Percentiles rank a stretch among this genome's conserved stretches.
phyloP scores from a whole-genome alignment of 2,797 vertebrate species.

The Pseudomugil gertrudae region DNA sequence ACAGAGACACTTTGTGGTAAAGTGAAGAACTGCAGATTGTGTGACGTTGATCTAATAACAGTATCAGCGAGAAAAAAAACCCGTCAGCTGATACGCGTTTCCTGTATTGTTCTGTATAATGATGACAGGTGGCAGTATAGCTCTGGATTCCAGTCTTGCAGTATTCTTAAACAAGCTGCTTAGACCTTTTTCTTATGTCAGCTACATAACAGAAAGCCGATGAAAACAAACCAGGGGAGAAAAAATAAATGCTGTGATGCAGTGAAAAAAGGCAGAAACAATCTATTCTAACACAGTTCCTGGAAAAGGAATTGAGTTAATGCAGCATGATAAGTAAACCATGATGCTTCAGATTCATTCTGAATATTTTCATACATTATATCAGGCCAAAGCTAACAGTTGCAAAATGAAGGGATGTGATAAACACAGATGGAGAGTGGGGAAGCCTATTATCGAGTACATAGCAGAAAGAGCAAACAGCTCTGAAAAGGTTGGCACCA shows the following conservation, averaged over 20 bases:
- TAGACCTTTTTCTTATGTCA: slow-evolving; percentile 1
- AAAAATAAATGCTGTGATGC: background rate
- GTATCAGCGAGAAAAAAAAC: background rate
- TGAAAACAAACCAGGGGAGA: background rate
- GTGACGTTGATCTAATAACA: background rate
- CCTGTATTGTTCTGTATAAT: slow-evolving; percentile 12
- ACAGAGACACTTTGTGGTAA: slow-evolving; percentile 76
- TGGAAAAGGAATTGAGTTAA: background rate
- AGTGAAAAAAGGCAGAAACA: background rate
- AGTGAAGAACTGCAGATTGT: slow-evolving; percentile 44
- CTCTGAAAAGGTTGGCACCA: slow-evolving; percentile 29
- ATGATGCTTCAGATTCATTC: background rate
- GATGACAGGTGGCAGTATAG: slow-evolving; percentile 39
- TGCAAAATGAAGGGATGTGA: slow-evolving; percentile 18
- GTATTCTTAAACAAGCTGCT: slow-evolving; percentile 12
- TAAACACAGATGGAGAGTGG: slow-evolving; percentile 10
- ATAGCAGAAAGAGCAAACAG: slow-evolving; percentile 13
- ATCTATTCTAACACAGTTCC: background rate
- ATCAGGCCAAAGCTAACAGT: background rate
- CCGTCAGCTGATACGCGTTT: background rate
- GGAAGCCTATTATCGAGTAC: slow-evolving; percentile 3
- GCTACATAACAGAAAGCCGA: background rate
- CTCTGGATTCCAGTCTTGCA: slow-evolving; percentile 12
- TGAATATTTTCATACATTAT: slow-evolving; percentile 31
- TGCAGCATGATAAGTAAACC: background rate